A percentile compares a stretch with the other conserved stretches of the same genome.
Conservation (phyloP, 2,113 vertebrate genomes). For the Montifringilla adamsi region DNA sequence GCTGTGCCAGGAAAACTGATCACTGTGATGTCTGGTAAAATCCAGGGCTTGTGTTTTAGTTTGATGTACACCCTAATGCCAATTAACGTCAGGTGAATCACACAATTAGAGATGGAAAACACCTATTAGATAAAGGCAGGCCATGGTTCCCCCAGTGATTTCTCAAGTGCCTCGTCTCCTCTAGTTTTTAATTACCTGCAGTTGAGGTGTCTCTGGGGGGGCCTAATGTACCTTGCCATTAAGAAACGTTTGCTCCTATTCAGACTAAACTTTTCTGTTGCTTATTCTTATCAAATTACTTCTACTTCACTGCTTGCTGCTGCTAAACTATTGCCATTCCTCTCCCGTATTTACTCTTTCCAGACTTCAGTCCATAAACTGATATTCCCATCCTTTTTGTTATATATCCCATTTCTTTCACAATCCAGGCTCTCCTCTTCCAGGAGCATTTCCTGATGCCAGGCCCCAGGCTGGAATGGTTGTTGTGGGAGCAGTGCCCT, state of each 20-base stretch:
- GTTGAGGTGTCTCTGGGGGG: constrained; percentile 16
- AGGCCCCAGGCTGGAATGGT: neutral
- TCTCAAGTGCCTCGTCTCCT: constrained; percentile 27
- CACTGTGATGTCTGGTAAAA: neutral
- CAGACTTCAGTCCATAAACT: neutral
- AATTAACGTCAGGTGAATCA: constrained; percentile 15
- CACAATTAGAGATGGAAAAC: constrained; percentile 10
- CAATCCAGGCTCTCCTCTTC: neutral
- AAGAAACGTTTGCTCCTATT: constrained; percentile 40
- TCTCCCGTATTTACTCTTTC: neutral
- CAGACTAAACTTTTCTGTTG: neutral
- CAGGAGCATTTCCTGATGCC: neutral
- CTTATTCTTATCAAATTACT: neutral
- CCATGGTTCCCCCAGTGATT: neutral
- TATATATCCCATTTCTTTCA: neutral
- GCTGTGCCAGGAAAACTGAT: neutral
- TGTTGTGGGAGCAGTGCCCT: neutral
- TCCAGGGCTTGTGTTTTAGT: neutral
- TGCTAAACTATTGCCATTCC: neutral
- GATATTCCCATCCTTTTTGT: neutral
- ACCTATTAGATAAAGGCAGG: constrained; percentile 37
- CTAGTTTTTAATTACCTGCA: constrained; percentile 39
- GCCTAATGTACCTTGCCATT: neutral
- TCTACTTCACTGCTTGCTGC: neutral
- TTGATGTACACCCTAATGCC: neutral